phyloP scores from a whole-genome alignment of 2,888 invertebrate species.

The Melanchra persicariae region DNA sequence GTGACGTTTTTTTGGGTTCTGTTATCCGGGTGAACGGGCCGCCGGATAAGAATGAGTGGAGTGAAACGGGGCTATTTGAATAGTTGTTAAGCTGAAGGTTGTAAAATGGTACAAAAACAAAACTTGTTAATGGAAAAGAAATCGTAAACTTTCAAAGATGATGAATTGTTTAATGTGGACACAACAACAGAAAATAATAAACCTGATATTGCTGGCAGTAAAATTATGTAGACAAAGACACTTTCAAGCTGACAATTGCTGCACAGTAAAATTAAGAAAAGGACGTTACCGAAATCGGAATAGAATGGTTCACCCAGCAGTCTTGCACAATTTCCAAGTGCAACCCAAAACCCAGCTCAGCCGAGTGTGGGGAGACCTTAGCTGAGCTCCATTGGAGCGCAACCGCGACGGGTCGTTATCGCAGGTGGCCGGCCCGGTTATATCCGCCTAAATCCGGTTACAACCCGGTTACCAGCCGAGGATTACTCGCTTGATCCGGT shows the following conservation, averaged over 20 bases:
- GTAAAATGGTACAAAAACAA: not conserved
- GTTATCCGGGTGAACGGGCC: not conserved
- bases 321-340: conserved; percentile 16
- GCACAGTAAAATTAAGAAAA: not conserved
- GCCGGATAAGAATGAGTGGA: not conserved
- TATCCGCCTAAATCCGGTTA: conserved; percentile 82
- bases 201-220: not conserved
- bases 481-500: conserved; percentile 88
- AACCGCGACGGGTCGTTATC: conserved; percentile 82
- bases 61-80: conserved; percentile 2
- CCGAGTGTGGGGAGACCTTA: conserved; percentile 59
- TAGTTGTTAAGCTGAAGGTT: not conserved
- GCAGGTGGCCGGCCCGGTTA: conserved; percentile 84
- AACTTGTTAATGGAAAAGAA: not conserved
- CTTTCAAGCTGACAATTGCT: not conserved
- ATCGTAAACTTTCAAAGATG: not conserved
- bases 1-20: not conserved
- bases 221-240: not conserved
- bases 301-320: too few species aligned
- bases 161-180: not conserved
- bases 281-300: not conserved
- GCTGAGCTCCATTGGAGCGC: conserved; percentile 58
- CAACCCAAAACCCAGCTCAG: conserved; percentile 29
- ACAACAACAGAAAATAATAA: not conserved
- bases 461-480: conserved; percentile 84